Evolutionary conservation across 2,113 vertebrate species (phyloP).

Genomic region (Neolamprologus longior): DNA sequence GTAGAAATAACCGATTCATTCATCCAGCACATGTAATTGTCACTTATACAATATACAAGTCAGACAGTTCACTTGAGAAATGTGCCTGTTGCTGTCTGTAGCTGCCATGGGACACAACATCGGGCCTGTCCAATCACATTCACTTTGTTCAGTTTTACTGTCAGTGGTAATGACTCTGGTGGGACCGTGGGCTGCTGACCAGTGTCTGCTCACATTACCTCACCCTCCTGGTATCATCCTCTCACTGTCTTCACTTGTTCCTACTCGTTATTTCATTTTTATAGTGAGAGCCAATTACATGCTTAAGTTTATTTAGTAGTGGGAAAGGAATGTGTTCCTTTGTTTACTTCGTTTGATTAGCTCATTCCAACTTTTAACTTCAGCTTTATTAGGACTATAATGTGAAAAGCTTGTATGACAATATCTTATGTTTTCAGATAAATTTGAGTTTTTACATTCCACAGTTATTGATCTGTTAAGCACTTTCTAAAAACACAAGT

Average conservation of each 20-base stretch:
- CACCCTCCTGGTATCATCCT: not conserved
- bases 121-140: not conserved
- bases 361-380: not conserved
- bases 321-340: not conserved
- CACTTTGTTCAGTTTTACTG: not conserved
- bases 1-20: not conserved
- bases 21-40: not conserved
- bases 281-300: not conserved
- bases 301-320: not conserved
- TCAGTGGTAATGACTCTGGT: not conserved
- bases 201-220: slow-evolving; percentile 7
- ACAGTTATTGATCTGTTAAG: not conserved
- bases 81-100: not conserved
- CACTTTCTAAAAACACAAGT: not conserved
- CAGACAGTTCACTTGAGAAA: not conserved
- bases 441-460: not conserved
- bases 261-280: not conserved
- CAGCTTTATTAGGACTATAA: not conserved
- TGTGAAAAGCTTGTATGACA: not conserved
- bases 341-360: not conserved
- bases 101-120: not conserved
- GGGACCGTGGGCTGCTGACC: not conserved
- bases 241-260: not conserved
- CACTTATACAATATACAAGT: not conserved
- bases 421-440: not conserved